Percentiles rank a stretch among this genome's conserved stretches.
These are phyloP conservation scores for Henricia sp. DNA, from an alignment of 53 echinoderm and acorn worm genomes.

Conservation along the genomic window DNA sequence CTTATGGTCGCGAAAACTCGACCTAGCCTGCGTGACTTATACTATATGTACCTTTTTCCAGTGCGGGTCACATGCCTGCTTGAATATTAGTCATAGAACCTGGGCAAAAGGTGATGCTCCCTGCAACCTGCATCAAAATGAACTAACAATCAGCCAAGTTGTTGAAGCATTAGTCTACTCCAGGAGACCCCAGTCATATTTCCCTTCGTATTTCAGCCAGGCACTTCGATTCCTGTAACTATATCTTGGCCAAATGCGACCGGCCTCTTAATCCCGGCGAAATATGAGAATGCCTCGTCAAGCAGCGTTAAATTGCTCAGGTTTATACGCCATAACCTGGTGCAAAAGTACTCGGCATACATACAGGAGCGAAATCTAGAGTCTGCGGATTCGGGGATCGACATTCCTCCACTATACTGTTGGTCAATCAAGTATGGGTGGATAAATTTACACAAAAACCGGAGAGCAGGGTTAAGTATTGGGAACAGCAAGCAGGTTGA, in stretches of 20 bases:
- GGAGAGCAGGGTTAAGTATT: neutral
- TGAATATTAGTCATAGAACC: too few species aligned
- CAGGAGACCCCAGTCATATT: neutral
- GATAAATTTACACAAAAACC: slow-evolving; percentile 34
- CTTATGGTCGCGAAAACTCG: too few species aligned
- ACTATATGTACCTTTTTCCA: too few species aligned
- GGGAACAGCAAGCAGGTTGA: slow-evolving; percentile 41
- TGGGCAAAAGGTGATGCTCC: slow-evolving; percentile 23
- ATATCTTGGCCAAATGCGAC: slow-evolving; percentile 31
- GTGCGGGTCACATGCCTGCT: too few species aligned
- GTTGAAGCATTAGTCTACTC: slow-evolving; percentile 40
- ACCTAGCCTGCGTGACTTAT: too few species aligned
- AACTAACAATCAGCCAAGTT: slow-evolving; percentile 14
- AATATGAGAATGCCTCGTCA: slow-evolving; percentile 37
- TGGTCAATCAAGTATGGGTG: slow-evolving; percentile 14
- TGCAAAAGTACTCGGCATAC: neutral
- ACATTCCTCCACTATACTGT: slow-evolving; percentile 53
- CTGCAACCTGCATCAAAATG: too few species aligned
- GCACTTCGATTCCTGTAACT: slow-evolving; percentile 38
- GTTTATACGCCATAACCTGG: slow-evolving; percentile 35
- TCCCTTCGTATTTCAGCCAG: neutral
- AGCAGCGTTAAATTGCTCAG: slow-evolving; percentile 54
- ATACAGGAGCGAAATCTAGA: neutral
- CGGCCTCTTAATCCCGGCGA: slow-evolving; percentile 52
- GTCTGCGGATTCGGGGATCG: slow-evolving; percentile 32